A percentile compares a stretch with the other conserved stretches of the same genome.
phyloP scores from a whole-genome alignment of 2,888 invertebrate genomes.

The Drosophila macrospina region DNA sequence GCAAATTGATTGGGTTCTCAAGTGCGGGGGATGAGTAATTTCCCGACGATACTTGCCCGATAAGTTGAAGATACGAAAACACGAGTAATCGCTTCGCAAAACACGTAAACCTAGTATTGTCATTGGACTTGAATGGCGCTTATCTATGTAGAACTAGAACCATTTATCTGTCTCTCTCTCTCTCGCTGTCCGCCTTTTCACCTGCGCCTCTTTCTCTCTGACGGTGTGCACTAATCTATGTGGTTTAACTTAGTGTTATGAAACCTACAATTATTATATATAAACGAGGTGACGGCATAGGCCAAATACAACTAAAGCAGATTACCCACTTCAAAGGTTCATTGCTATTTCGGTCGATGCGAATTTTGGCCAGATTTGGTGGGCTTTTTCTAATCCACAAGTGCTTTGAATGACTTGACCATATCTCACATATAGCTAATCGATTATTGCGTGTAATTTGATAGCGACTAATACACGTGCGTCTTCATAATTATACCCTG shows the following conservation, averaged over 20 bases:
- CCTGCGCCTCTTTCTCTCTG: not conserved
- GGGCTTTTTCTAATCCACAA: slow-evolving; percentile 1
- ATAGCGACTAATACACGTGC: slow-evolving; percentile 6
- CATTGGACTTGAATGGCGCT: slow-evolving; percentile 35
- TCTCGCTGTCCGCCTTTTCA: not conserved
- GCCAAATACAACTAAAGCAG: not conserved
- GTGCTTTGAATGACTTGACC: not conserved
- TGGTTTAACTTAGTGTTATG: slow-evolving; percentile 2
- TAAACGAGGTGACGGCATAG: slow-evolving; percentile 33
- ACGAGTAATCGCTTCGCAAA: slow-evolving; percentile 59
- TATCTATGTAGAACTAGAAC: slow-evolving; percentile 21
- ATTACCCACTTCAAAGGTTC: slow-evolving; percentile 18
- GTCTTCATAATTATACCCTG: no score
- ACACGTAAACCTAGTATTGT: slow-evolving; percentile 38
- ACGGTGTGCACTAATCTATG: not conserved
- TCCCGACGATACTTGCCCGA: slow-evolving; percentile 24
- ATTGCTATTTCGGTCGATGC: slow-evolving; percentile 24
- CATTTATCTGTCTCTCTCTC: not conserved
- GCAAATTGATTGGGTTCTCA: slow-evolving; percentile 50
- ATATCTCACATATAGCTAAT: slow-evolving; percentile 1
- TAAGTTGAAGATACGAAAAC: slow-evolving; percentile 46
- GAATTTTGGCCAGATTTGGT: slow-evolving; percentile 13
- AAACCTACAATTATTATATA: slow-evolving; percentile 1
- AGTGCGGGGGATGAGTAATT: slow-evolving; percentile 52
- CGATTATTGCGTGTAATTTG: slow-evolving; percentile 6